Percentiles rank a stretch among this genome's conserved stretches.
Conservation (phyloP, 1,140 invertebrate genomes). For the Drosophila ananassae region DNA sequence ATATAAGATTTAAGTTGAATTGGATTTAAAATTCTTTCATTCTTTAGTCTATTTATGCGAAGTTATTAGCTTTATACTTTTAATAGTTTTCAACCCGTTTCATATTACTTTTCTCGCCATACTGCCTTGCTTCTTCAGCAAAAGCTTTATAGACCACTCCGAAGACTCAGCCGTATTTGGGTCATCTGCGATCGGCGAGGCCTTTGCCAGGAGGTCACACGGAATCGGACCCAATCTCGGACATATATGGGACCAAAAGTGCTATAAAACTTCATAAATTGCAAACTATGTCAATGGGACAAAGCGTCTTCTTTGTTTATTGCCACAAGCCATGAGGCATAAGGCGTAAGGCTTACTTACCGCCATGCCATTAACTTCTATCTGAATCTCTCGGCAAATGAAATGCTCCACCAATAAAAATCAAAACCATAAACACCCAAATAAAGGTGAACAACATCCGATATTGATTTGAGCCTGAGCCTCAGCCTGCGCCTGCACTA, state of each 20-base stretch:
- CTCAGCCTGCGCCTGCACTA: slow-evolving; percentile 19
- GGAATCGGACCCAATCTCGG: slow-evolving; percentile 20
- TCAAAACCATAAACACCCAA: slow-evolving; percentile 50
- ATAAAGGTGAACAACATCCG: slow-evolving; percentile 41
- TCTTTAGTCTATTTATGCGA: no score
- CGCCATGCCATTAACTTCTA: slow-evolving; percentile 10
- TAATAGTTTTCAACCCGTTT: neutral
- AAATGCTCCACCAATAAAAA: slow-evolving; percentile 51
- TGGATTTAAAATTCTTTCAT: neutral
- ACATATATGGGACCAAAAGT: slow-evolving; percentile 14
- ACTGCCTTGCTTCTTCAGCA: neutral
- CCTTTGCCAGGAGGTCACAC: slow-evolving; percentile 35
- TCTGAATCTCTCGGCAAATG: slow-evolving; percentile 11
- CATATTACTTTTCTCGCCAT: neutral
- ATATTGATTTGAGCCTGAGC: slow-evolving; percentile 47
- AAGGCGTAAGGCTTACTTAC: no score
- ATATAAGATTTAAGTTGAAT: neutral
- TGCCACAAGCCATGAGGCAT: neutral
- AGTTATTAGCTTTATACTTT: no score
- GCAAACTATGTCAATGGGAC: slow-evolving; percentile 53
- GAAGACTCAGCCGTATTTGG: slow-evolving; percentile 36
- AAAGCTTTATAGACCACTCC: slow-evolving; percentile 25
- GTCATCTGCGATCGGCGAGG: slow-evolving; percentile 24
- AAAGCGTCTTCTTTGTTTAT: slow-evolving; percentile 48
- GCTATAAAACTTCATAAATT: slow-evolving; percentile 54